Evolutionary conservation across 1,140 invertebrate species (phyloP), one percentile per base, ranked within the genome.

Genomic region (Asbolus verrucosus): DNA sequence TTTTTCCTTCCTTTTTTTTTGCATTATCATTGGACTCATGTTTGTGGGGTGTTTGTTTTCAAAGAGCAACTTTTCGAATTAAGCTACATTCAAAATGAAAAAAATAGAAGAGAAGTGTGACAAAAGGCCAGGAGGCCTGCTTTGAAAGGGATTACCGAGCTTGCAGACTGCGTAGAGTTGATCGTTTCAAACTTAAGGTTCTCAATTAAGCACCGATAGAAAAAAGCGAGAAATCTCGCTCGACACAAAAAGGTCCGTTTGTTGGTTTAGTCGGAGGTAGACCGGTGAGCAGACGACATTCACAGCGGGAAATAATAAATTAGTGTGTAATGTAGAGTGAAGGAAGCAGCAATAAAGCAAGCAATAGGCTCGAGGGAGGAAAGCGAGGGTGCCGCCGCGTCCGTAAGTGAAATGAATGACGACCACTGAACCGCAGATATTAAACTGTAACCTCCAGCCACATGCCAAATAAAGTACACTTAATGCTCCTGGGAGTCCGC

Each of bases 401-500:
- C 59, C 69, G 76, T 79, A 80, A 80, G 76, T 79, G 77, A 79
- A 80, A 79, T 80, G 79, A 80, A 80, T 79, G 79, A 80, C 78
- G 79, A 78, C 74, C 74, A 72, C 74, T 75, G 77, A 77, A 78
- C 77, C 77, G 72, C 77, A 78, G 78, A 80, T 80, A 80, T 80
- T 80, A 80, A 80, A 80, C 78, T 73, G 74, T 74, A 76, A 76
- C 76, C 73, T 73, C 75, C 67, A 77, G 73, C 76, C 76, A 73
- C 77, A 77, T 73, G 74, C 74, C 77, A 77, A 79, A 80, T 80
- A 80, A 80, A 79, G 76, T 78, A 77, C 74, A 74, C 74, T 79
- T 79, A 79, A 77, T 79, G 75, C 43, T 76, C 73, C 54, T 75
- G 30, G n/a, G 69, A 72, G 75, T 71, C 71, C 71, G 31, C 54